Evolutionary conservation across 2,888 invertebrate species (phyloP).

Genomic region (Pharmacophagus antenor): DNA sequence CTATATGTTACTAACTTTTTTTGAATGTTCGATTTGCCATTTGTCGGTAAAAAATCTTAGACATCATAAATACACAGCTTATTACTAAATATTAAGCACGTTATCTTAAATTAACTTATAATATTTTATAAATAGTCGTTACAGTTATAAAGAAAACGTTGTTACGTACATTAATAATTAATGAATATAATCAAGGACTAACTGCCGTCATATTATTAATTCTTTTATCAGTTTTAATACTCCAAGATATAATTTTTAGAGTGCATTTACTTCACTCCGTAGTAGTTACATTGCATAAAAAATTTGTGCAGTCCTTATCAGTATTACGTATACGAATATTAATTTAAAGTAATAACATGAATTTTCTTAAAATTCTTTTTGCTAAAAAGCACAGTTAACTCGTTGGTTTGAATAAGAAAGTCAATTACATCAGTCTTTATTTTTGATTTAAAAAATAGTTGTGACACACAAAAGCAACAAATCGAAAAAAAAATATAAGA

Average conservation of each 20-base stretch:
- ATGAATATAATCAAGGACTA: constrained; percentile 20
- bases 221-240: constrained; percentile 21
- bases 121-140: constrained; percentile 6
- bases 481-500: too few relatives aligned
- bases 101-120: neutral
- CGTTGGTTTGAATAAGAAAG: too few relatives aligned
- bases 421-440: too few relatives aligned
- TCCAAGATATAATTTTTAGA: neutral
- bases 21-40: neutral
- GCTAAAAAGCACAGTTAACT: too few relatives aligned
- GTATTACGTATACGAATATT: neutral
- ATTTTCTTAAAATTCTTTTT: too few relatives aligned
- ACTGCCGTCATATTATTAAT: constrained; percentile 18
- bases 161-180: constrained; percentile 13
- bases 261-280: constrained; percentile 11
- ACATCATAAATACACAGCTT: neutral
- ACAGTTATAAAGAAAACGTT: constrained; percentile 8
- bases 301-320: neutral
- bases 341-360: neutral
- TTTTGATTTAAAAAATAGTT: too few relatives aligned
- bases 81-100: neutral
- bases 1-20: neutral
- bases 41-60: neutral
- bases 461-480: too few relatives aligned
- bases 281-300: constrained; percentile 19